Percentiles rank a stretch among this genome's conserved stretches.
Conservation (phyloP, 2,113 vertebrate genomes). For the Laterallus jamaicensis region DNA sequence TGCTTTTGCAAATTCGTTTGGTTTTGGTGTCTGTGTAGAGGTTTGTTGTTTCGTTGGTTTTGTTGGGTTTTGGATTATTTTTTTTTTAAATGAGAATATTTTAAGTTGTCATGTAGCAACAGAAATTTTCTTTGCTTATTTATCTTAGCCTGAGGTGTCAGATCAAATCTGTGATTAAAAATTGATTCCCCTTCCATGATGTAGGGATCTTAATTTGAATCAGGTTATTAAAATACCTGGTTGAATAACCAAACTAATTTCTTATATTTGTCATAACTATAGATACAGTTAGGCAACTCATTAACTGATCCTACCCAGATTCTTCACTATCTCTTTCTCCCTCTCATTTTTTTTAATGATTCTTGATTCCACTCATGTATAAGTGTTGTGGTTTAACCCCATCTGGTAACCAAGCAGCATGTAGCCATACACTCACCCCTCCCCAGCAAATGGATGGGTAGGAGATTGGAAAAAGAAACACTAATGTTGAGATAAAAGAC, state of each 20-base stretch:
- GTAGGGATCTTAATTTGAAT: background rate
- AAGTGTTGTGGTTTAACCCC: no score
- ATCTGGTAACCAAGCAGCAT: no score
- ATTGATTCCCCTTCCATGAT: rapidly evolving
- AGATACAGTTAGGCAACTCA: background rate
- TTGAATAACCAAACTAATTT: background rate
- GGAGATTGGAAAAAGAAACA: no score
- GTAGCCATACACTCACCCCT: no score
- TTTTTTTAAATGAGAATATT: background rate
- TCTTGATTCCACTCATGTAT: background rate
- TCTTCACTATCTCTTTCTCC: background rate
- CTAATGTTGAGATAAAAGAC: no score
- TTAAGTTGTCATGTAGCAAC: background rate
- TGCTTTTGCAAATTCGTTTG: background rate
- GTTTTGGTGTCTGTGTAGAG: background rate
- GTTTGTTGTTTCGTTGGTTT: no score
- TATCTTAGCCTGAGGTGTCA: background rate
- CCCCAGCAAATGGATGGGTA: no score
- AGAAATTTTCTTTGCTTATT: background rate
- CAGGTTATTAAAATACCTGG: background rate
- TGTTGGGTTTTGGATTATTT: background rate
- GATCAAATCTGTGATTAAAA: background rate
- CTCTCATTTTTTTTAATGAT: background rate
- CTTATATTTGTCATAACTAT: background rate
- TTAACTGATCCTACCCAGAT: background rate